phyloP scores from a whole-genome alignment of 2,888 invertebrate species.

The Eupithecia insigniata region DNA sequence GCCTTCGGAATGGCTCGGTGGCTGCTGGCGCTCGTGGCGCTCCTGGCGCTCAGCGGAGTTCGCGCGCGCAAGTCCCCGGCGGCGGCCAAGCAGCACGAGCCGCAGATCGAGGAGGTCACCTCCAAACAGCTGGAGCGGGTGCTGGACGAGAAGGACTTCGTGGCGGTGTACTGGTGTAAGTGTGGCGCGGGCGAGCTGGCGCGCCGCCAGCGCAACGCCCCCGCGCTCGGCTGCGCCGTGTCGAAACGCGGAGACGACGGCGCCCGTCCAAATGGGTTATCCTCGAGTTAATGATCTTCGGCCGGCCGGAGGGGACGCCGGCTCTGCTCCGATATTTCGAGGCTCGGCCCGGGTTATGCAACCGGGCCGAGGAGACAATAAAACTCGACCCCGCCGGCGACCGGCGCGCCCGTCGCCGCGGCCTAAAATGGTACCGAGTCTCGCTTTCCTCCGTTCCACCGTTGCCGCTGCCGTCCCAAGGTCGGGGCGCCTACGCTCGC shows the following conservation, averaged over 20 bases:
- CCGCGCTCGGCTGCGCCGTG: slow-evolving; percentile 64
- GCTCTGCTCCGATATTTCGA: slow-evolving; percentile 69
- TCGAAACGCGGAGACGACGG: slow-evolving; percentile 71
- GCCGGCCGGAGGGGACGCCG: slow-evolving; percentile 65
- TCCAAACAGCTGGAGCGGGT: slow-evolving; percentile 95
- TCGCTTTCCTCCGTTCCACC: slow-evolving; percentile 76
- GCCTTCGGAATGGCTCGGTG: slow-evolving; percentile 82
- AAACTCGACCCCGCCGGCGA: slow-evolving; percentile 76
- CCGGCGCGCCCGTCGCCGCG: slow-evolving; percentile 68
- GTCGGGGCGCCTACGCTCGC: slow-evolving; percentile 81
- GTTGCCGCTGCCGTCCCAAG: slow-evolving; percentile 70
- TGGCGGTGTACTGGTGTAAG: slow-evolving; percentile 99
- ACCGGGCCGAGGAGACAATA: slow-evolving; percentile 77
- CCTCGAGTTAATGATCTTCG: slow-evolving; percentile 78
- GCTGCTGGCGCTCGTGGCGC: slow-evolving; percentile 78
- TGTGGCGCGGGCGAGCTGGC: slow-evolving; percentile 64
- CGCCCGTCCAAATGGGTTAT: slow-evolving; percentile 77
- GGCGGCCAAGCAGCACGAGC: slow-evolving; percentile 79
- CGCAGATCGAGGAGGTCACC: slow-evolving; percentile 96
- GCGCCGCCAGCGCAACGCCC: slow-evolving; percentile 49
- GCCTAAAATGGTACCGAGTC: slow-evolving; percentile 82
- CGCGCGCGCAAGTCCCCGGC: slow-evolving; percentile 75
- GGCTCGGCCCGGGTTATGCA: slow-evolving; percentile 75
- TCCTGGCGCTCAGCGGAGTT: slow-evolving; percentile 83
- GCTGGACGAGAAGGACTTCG: slow-evolving; percentile 95